phyloP scores from a whole-genome alignment of 2,797 vertebrate genomes.

The Anisognathus igniventris region DNA sequence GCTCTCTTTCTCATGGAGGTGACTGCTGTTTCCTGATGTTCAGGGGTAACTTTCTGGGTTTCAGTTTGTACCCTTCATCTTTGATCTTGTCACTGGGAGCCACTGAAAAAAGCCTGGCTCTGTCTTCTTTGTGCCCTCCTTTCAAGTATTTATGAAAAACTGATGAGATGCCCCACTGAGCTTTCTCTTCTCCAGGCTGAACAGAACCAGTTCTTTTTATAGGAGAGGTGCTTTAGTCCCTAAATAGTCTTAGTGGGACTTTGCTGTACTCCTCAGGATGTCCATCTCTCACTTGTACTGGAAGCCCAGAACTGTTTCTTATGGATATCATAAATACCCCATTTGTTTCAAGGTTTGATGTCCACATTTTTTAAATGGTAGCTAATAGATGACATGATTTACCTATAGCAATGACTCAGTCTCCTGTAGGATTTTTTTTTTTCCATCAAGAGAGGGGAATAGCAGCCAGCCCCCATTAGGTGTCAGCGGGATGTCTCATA shows the following conservation, averaged over 20 bases:
- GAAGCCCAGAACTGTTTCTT: not conserved
- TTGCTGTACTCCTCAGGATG: not conserved
- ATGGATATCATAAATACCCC: fast-evolving
- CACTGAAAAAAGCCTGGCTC: not conserved
- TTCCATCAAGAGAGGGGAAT: not conserved
- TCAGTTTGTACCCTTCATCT: not conserved
- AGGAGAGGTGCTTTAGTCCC: not conserved
- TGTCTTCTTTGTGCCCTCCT: not conserved
- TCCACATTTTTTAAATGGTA: not conserved
- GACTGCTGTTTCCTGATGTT: not conserved
- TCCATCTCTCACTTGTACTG: not conserved
- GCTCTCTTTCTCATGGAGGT: not conserved
- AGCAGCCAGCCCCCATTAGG: not conserved
- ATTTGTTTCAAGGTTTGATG: not conserved
- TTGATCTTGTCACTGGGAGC: not conserved
- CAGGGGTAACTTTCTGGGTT: not conserved
- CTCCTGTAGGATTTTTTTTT: not conserved
- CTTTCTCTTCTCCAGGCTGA: not conserved
- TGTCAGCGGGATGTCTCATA: not conserved
- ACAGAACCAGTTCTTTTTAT: not conserved
- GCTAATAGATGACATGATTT: not conserved
- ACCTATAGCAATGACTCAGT: not conserved
- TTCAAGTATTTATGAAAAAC: not conserved
- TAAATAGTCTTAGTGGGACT: not conserved
- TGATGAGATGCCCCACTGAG: not conserved